A percentile compares a stretch with the other conserved stretches of the same genome.
These are phyloP conservation scores for Sinodicranocentrus sp. DNA, from an alignment of 2,888 invertebrate species.

Conservation along the genomic window DNA sequence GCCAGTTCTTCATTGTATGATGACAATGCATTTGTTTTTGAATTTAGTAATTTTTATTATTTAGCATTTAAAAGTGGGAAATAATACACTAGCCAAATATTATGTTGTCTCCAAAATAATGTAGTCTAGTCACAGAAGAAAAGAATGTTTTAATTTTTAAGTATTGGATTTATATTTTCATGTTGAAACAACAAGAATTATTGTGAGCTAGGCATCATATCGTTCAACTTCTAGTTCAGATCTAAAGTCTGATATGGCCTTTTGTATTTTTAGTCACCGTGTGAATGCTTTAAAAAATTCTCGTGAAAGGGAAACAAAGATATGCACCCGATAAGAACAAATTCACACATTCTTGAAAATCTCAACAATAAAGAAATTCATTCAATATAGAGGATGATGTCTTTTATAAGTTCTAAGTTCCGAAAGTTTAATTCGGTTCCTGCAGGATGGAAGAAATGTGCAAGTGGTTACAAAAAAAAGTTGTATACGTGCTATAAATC, in stretches of 20 bases:
- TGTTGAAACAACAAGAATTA: constrained; percentile 14
- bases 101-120: constrained; percentile 26
- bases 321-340: background rate
- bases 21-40: constrained; percentile 2
- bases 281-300: constrained; percentile 9
- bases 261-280: constrained; percentile 42
- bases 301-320: background rate
- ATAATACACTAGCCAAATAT: constrained; percentile 39
- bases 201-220: constrained; percentile 63
- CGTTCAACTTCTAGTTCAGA: constrained; percentile 69
- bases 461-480: too few relatives aligned
- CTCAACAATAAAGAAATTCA: too few relatives aligned
- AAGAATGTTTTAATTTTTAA: constrained; percentile 17
- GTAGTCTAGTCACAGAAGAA: constrained; percentile 41
- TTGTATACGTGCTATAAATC: too few relatives aligned
- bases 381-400: too few relatives aligned
- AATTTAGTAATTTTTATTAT: background rate
- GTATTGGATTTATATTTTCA: constrained; percentile 28
- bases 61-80: too few relatives aligned
- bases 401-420: too few relatives aligned
- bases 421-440: too few relatives aligned
- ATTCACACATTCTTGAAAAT: background rate
- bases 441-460: too few relatives aligned
- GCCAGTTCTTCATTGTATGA: constrained; percentile 32
- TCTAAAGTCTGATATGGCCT: constrained; percentile 64